Conservation (phyloP, 2,113 vertebrate species). For the Pluvialis apricaria region DNA sequence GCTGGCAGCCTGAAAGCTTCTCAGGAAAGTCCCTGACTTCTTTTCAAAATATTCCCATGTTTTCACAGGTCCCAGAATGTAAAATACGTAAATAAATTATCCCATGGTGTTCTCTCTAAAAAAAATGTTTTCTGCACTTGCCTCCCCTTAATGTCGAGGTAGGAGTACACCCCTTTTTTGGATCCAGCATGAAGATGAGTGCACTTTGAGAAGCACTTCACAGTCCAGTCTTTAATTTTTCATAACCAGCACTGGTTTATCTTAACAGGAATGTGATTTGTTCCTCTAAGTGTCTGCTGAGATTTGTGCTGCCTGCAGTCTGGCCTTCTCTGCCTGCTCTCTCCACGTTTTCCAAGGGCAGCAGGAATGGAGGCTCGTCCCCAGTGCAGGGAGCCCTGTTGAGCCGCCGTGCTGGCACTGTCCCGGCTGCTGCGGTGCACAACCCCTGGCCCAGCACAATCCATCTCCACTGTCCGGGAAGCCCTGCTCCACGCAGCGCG, state of each 20-base stretch:
- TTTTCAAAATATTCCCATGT: background rate
- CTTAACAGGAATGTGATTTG: background rate
- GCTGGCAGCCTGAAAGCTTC: background rate
- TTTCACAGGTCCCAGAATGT: background rate
- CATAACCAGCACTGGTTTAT: background rate
- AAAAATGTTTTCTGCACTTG: background rate
- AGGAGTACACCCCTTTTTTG: background rate
- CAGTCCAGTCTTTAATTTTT: background rate
- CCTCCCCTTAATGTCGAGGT: no score
- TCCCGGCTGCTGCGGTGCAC: background rate
- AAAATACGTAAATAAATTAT: background rate
- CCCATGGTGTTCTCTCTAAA: background rate
- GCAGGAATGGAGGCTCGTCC: rapidly evolving
- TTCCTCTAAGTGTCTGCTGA: background rate
- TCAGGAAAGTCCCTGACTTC: background rate
- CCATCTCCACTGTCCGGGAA: background rate
- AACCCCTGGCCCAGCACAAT: background rate
- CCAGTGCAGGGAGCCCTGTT: rapidly evolving
- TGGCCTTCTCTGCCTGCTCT: background rate
- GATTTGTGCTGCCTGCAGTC: background rate
- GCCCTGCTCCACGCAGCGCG: background rate
- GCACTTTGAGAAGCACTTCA: background rate
- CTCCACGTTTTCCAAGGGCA: background rate
- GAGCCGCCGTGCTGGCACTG: rapidly evolving
- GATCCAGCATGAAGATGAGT: no score